Evolutionary conservation across 1,140 invertebrate species (phyloP).

Genomic region (Cydia splendana): DNA sequence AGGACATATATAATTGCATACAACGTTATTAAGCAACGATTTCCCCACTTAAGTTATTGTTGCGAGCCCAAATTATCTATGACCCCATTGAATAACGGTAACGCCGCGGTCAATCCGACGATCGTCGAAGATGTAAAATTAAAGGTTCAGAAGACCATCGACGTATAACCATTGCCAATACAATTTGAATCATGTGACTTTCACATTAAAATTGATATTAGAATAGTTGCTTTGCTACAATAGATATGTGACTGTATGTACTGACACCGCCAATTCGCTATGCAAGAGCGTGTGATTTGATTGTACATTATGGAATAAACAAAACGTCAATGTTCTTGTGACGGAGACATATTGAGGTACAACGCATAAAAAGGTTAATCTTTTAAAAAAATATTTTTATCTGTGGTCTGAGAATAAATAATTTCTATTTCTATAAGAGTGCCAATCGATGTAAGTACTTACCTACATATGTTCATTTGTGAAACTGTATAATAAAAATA

Average conservation of each 20-base stretch:
- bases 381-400: not conserved
- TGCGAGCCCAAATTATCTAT: conserved; percentile 21
- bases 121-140: not conserved
- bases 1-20: not conserved
- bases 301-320: not conserved
- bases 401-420: no score
- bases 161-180: not conserved
- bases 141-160: not conserved
- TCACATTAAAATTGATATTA: not conserved
- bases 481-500: no score
- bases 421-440: no score
- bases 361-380: not conserved
- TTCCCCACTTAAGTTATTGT: conserved; percentile 11
- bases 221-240: not conserved
- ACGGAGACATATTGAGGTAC: not conserved
- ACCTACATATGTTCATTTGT: no score
- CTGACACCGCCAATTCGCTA: conserved; percentile 8
- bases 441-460: no score
- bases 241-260: not conserved
- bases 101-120: not conserved
- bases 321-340: conserved; percentile 4
- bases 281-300: conserved; percentile 6
- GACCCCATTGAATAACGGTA: conserved; percentile 10
- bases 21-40: not conserved
- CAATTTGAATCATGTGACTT: not conserved